phyloP scores from a whole-genome alignment of 2,888 invertebrate species.

The Chaetogeoica ovagalla region DNA sequence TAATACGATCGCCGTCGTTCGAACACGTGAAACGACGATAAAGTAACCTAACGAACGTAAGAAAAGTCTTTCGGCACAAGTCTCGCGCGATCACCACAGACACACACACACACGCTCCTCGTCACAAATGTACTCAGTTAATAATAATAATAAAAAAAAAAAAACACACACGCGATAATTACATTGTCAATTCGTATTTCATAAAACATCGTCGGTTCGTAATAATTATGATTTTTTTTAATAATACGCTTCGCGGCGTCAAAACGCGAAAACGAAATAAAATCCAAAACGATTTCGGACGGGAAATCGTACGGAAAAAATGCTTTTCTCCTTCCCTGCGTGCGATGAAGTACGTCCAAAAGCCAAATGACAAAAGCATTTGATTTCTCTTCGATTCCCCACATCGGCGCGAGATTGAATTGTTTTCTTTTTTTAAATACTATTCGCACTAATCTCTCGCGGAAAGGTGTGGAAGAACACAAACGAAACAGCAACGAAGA shows the following conservation, averaged over 20 bases:
- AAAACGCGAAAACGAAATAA: not conserved
- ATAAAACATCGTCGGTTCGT: constrained; percentile 23
- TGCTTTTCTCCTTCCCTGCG: constrained; percentile 7
- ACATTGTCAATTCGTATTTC: constrained; percentile 28
- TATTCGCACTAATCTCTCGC: not conserved
- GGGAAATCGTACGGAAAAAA: constrained; percentile 1
- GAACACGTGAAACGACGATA: too few species aligned
- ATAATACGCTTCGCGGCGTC: not conserved
- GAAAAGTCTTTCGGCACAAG: too few species aligned
- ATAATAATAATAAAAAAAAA: not conserved
- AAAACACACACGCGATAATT: too few species aligned
- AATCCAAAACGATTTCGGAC: constrained; percentile 16
- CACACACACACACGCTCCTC: too few species aligned
- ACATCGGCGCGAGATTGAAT: too few species aligned
- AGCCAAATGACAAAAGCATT: too few species aligned
- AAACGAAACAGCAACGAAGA: too few species aligned
- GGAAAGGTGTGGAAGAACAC: constrained; percentile 16
- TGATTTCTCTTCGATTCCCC: constrained; percentile 45
- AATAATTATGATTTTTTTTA: not conserved
- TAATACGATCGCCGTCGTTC: constrained; percentile 6
- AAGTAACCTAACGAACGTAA: constrained; percentile 3
- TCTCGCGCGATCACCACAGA: not conserved
- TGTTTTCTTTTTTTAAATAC: too few species aligned
- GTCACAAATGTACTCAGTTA: too few species aligned
- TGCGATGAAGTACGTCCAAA: too few species aligned